A percentile compares a stretch with the other conserved stretches of the same genome.
Evolutionary conservation across 2,888 invertebrate species (phyloP).

Genomic region (Chymomyza procnemis): DNA sequence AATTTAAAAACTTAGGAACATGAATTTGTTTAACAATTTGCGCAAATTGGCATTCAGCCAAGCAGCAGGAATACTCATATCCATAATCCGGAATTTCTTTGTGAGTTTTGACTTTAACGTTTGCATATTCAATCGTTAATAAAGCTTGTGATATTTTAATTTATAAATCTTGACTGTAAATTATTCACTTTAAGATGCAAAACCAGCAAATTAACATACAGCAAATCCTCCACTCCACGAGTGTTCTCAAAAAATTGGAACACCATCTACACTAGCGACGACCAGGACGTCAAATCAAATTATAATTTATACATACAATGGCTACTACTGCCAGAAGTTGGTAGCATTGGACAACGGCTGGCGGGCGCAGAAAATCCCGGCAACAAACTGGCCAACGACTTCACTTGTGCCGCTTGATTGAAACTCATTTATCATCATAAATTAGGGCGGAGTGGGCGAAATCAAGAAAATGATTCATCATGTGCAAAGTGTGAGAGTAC

Average conservation of each 20-base stretch:
- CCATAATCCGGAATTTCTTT: too few species aligned
- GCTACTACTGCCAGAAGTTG: neutral
- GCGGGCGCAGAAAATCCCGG: neutral
- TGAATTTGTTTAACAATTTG: too few species aligned
- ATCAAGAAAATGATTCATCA: slow-evolving; percentile 64
- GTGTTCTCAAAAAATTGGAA: neutral
- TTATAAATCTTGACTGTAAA: neutral
- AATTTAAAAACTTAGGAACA: too few species aligned
- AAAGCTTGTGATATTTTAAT: neutral
- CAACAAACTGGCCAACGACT: slow-evolving; percentile 51
- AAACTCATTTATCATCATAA: slow-evolving; percentile 74
- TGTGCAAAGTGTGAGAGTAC: slow-evolving; percentile 37
- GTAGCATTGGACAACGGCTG: neutral
- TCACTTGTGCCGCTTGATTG: slow-evolving; percentile 73
- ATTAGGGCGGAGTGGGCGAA: slow-evolving; percentile 43
- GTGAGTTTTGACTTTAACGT: neutral
- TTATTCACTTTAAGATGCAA: neutral
- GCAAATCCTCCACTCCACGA: neutral
- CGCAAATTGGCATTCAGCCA: too few species aligned
- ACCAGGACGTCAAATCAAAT: slow-evolving; percentile 25
- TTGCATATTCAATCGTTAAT: neutral
- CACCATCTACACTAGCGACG: slow-evolving; percentile 5
- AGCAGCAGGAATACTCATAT: too few species aligned
- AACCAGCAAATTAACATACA: neutral
- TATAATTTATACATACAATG: slow-evolving; percentile 17